Percentiles rank a stretch among this genome's conserved stretches.
These are phyloP conservation scores for Neosilurus hyrtlii DNA, from an alignment of 2,797 vertebrate species.

Conservation along the genomic window DNA sequence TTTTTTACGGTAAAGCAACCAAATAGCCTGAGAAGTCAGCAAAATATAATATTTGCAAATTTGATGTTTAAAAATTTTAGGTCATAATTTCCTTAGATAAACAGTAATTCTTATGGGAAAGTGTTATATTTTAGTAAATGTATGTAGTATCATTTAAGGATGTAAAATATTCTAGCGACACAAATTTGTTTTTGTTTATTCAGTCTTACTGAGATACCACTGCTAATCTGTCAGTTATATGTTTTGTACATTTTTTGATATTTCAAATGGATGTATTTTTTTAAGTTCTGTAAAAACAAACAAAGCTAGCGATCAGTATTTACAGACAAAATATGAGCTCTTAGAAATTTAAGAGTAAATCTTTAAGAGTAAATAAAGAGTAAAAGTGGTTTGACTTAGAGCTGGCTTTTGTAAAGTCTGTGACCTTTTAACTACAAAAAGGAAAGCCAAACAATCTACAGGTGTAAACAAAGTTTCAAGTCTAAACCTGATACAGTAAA, in stretches of 20 bases:
- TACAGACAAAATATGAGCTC: slow-evolving; percentile 24
- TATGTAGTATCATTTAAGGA: not conserved
- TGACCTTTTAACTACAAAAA: slow-evolving; percentile 55
- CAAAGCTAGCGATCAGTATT: slow-evolving; percentile 30
- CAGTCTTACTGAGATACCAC: not conserved
- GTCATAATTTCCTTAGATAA: not conserved
- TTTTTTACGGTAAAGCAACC: not conserved
- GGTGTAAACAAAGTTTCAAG: slow-evolving; percentile 57
- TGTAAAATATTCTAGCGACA: not conserved
- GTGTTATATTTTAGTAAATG: not conserved
- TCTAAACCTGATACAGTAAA: slow-evolving; percentile 53
- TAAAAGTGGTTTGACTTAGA: slow-evolving; percentile 49
- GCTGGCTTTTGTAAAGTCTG: slow-evolving; percentile 40
- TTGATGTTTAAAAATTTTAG: not conserved
- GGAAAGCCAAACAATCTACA: slow-evolving; percentile 61
- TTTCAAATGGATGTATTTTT: not conserved
- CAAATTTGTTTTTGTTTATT: not conserved
- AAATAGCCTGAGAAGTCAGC: not conserved
- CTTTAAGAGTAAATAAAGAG: slow-evolving; percentile 31
- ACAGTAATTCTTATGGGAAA: not conserved
- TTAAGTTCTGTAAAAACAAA: not conserved
- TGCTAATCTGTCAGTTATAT: not conserved
- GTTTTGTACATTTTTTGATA: not conserved
- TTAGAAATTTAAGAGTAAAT: slow-evolving; percentile 25
- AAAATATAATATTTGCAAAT: not conserved